phyloP scores from a whole-genome alignment of 2,888 invertebrate genomes.

The Acanthococcus lagerstroemiae region DNA sequence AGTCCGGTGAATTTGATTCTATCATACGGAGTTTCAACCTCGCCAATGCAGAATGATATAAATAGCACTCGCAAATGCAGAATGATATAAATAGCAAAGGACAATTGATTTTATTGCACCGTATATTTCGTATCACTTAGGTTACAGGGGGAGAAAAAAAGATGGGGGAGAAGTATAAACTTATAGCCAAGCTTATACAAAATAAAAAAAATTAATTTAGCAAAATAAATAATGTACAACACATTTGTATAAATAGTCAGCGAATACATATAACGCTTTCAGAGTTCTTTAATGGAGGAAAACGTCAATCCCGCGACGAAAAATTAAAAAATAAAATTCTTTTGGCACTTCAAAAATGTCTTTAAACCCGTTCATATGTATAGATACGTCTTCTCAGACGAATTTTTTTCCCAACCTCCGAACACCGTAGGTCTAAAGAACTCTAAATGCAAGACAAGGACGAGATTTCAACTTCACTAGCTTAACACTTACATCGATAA shows the following conservation, averaged over 20 bases:
- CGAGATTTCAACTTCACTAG: conserved; percentile 25
- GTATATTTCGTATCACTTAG: conserved; percentile 17
- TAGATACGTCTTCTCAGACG: too few species aligned
- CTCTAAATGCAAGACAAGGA: conserved; percentile 28
- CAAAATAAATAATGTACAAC: conserved; percentile 11
- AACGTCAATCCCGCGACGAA: not conserved
- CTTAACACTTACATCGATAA: not conserved
- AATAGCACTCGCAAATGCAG: too few species aligned
- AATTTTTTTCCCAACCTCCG: not conserved
- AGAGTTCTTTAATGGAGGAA: conserved; percentile 21
- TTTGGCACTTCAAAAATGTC: conserved; percentile 13
- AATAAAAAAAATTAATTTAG: conserved; percentile 21
- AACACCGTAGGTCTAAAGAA: conserved; percentile 7
- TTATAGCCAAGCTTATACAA: conserved; percentile 7
- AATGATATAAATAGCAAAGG: not conserved
- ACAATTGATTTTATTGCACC: conserved; percentile 29
- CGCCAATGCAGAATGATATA: too few species aligned
- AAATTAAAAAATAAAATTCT: conserved; percentile 7
- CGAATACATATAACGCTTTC: conserved; percentile 20
- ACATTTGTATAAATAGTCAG: not conserved
- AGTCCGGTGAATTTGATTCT: too few species aligned
- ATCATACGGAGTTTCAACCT: too few species aligned
- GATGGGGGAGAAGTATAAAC: conserved; percentile 12
- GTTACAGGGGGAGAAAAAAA: not conserved
- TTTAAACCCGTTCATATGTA: too few species aligned